Conservation (phyloP, 2,797 vertebrate species). For the Vireo griseus region DNA sequence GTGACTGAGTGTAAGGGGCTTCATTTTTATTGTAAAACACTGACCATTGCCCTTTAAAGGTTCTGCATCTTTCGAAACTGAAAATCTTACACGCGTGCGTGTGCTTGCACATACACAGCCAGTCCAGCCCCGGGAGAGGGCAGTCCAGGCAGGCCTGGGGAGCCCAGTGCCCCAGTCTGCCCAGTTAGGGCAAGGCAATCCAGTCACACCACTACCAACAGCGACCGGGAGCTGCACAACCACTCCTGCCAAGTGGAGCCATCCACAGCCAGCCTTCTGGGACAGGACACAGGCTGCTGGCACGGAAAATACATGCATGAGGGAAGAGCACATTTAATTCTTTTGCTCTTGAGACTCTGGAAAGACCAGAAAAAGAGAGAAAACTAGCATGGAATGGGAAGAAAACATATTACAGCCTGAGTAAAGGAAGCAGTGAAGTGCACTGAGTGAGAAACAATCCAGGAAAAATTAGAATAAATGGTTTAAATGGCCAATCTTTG, state of each 20-base stretch:
- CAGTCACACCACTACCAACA: neutral
- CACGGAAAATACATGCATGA: accelerated
- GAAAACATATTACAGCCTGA: neutral
- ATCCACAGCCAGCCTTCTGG: neutral
- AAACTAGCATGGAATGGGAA: neutral
- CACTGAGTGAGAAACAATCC: neutral
- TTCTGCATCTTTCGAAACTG: neutral
- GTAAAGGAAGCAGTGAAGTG: neutral
- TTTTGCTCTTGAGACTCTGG: neutral
- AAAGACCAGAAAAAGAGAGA: neutral
- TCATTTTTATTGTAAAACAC: neutral
- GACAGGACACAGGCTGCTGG: neutral
- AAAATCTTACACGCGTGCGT: neutral
- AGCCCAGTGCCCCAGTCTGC: accelerated
- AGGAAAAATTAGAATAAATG: neutral
- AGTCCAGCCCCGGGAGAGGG: neutral
- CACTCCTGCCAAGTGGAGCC: accelerated
- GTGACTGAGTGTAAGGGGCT: neutral
- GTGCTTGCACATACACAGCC: neutral
- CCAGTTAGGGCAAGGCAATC: neutral
- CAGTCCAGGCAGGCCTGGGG: neutral
- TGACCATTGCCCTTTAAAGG: neutral
- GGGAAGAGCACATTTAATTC: neutral
- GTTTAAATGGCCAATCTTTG: neutral
- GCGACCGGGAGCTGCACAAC: neutral